Base-by-base conservation (phyloP, 2,888 invertebrate genomes). In the Ligdia adustata region DNA sequence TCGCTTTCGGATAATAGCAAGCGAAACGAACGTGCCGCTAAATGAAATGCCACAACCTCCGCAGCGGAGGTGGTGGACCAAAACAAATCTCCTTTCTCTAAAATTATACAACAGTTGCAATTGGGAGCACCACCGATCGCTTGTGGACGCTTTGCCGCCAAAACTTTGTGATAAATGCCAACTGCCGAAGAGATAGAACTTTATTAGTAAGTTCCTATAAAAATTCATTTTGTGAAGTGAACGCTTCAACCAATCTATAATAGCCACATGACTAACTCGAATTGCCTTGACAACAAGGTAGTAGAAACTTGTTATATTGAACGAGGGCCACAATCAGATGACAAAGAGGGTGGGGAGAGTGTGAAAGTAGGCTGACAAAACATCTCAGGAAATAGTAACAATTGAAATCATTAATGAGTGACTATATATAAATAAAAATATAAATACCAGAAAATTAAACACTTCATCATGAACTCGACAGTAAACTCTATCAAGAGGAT, bases 51-150 rank as follows among this genome's bases (percentile, higher is more conserved):
- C 86, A 86, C 84, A 84, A 79, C 78, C 78, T 80, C 75, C 68
- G 55, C 57, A 48, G 57, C 62, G 64, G 75, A 82, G 79, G 82
- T 81, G 83, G 81, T 75, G 80, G 85, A 87, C 86, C 86, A 89
- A 88, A 88, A 88, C 89, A 89, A 87, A 89, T 86, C 82, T 82
- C 89, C 87, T 86, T 87, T 89, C 87, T 87, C 86, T 86, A 82
- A 86, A 88, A 83, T 87, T 88, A 85, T 85, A 86, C 84, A 85
- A 86, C 81, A 78, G 75, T 79, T 69, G 66, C 74, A 69, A 75
- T 75, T 68, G 69, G 63, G 70, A 74, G 64, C 74, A 69, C 66
- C 67, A 64, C 62, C 64, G 63, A 67, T 65, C 57, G 67, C 57
- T 68, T 54, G 61, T 64, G 57, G 69, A 55, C 12, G 4, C 64